Conservation (phyloP, 1,140 invertebrate species). For the Trypoxylus dichotomus region DNA sequence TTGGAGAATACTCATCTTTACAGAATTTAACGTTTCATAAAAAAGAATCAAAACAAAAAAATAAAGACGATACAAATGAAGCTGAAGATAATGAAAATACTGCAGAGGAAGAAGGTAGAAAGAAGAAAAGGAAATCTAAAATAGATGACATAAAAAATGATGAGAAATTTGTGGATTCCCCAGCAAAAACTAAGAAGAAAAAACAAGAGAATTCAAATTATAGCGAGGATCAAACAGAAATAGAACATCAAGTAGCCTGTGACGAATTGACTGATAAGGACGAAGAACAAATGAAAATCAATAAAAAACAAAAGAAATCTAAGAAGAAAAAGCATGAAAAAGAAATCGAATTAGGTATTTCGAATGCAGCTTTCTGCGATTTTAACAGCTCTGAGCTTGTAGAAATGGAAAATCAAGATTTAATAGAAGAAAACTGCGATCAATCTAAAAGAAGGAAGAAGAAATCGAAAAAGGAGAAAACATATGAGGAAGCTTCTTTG, state of each 20-base stretch:
- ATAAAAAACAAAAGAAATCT: background rate
- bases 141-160: too few relatives aligned
- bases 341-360: slow-evolving; percentile 29
- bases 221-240: background rate
- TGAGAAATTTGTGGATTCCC: too few relatives aligned
- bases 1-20: too few relatives aligned
- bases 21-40: too few relatives aligned
- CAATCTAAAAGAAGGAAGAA: too few relatives aligned
- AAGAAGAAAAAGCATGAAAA: slow-evolving; percentile 14
- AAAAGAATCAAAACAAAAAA: too few relatives aligned
- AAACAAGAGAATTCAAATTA: background rate
- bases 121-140: background rate
- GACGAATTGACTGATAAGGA: background rate
- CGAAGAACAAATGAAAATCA: background rate
- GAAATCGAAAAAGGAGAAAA: too few relatives aligned
- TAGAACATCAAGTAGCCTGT: background rate
- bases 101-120: background rate
- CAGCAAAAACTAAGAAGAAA: slow-evolving; percentile 17
- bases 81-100: too few relatives aligned
- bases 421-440: too few relatives aligned
- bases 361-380: slow-evolving; percentile 37
- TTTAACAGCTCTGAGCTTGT: background rate
- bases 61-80: too few relatives aligned
- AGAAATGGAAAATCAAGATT: too few relatives aligned
- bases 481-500: too few relatives aligned